Base-by-base conservation (phyloP, 2,797 vertebrate species). In the Phrynocephalus forsythii region DNA sequence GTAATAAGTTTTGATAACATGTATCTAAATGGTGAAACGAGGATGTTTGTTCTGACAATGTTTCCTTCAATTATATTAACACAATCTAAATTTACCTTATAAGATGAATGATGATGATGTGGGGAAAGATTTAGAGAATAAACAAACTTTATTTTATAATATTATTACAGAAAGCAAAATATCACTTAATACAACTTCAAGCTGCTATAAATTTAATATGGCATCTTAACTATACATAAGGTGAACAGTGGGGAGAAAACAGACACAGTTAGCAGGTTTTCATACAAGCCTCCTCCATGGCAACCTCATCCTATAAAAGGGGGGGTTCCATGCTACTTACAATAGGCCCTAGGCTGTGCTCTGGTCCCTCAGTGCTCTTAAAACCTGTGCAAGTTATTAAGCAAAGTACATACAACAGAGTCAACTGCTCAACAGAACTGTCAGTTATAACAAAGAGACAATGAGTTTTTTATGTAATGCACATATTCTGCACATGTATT, bases 141-240 rank as follows among this genome's bases (percentile, higher is more conserved):
- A 97, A 97, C 96, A 96, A 96, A 96, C 95, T 97, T 97, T 97
- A 97, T 97, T 97, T 96, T 95, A 95, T 96, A 96, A 97, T 94
- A 96, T 96, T 96, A 97, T 97, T 97, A 97, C 95, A 96, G 95
- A 95, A 95, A 97, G 96, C 93, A 97, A 97, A 97, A 97, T 97
- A 97, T 94, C 96, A 96, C 96, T 97, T 97, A 97, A 97, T 97
- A 97, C 95, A 97, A 97, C 94, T 95, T 95, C 81, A 97, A 97
- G 96, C 96, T 95, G 93, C 97, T 96, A 96, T 94, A 97, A 95
- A 96, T 95, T 96, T 97, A 97, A 96, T 95, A 95, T 96, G 95
- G 95, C 95, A 90, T 94, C 92, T 86, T 95, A 95, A 95, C 96
- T 97, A 97, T 97, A 97, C 96, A 97, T 82, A 94, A 85, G 88